phyloP scores from a whole-genome alignment of 2,888 invertebrate genomes.

The Sialis lutaria region DNA sequence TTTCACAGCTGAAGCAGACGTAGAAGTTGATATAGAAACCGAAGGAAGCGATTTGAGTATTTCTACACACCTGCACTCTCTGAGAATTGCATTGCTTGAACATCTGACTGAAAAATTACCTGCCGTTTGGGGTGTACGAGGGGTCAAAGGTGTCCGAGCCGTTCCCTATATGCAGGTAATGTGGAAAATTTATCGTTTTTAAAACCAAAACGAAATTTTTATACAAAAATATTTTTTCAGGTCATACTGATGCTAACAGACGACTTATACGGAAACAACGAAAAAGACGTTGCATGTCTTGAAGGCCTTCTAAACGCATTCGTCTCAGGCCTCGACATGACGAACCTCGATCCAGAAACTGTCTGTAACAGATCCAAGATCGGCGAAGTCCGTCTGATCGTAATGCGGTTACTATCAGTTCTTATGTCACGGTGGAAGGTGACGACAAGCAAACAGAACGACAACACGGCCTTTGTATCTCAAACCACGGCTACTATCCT shows the following conservation, averaged over 20 bases:
- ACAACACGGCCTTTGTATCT: constrained; percentile 40
- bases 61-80: constrained; percentile 41
- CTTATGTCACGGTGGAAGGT: constrained; percentile 60
- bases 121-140: constrained; percentile 56
- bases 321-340: constrained; percentile 53
- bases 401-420: constrained; percentile 75
- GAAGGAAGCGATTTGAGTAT: constrained; percentile 19
- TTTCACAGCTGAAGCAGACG: constrained; percentile 15
- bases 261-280: constrained; percentile 74
- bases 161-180: constrained; percentile 82
- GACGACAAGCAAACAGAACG: constrained; percentile 26
- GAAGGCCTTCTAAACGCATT: constrained; percentile 57
- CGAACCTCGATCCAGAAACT: constrained; percentile 32
- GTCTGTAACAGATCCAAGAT: constrained; percentile 49
- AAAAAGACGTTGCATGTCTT: constrained; percentile 59
- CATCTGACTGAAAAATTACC: constrained; percentile 64
- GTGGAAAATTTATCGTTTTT: background rate
- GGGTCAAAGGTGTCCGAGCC: constrained; percentile 49
- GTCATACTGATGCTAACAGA: constrained; percentile 77
- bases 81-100: constrained; percentile 54
- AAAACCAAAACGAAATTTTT: background rate
- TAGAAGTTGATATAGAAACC: constrained; percentile 19
- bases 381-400: constrained; percentile 73
- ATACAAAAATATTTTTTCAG: constrained; percentile 21
- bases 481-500: constrained; percentile 52